Base-by-base conservation (phyloP, 2,888 invertebrate genomes). In the Euphydryas editha region DNA sequence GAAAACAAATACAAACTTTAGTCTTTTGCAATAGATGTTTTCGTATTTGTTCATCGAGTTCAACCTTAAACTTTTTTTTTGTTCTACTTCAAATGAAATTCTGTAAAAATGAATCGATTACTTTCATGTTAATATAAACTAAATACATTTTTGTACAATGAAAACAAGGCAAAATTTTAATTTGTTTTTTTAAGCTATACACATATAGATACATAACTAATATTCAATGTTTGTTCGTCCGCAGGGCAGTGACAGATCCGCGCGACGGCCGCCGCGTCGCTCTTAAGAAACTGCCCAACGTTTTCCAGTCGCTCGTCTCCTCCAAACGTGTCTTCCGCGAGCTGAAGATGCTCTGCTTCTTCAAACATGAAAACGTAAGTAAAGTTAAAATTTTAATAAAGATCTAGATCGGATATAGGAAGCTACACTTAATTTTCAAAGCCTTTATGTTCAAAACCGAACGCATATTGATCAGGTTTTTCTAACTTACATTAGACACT, bases 301-400 rank as follows among this genome's bases (percentile, higher is more conserved):
- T 99, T 92, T 99, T 99, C 95, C 99, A 99, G 93, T 99, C 99
- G 85, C 95, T 99, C 87, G 98, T 99, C 83, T 99, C 99, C 82
- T 98, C 99, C 88, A 99, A 99, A 90, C 95, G 99, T 82, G 99
- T 99, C 80, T 99, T 99, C 94, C 95, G 99, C 78, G 99, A 99
- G 93, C 95, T 99, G 84, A 98, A 98, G 94, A 99, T 99, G 99
- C 95, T 99, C 76, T 98, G 98, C 92, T 99, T 98, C 94, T 99
- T 99, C 95, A 98, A 99, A 94, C 99, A 99, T 93, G 99, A 99
- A 94, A 99, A 99, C 93, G 99, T 99, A 93, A 97, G 98, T 96
- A 77, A 30, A 7, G 30, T 11, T 21, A 18, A 46, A n/a, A 11
- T 44, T 2, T 36, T 7, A 36, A 10, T 36, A 7, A 7, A 36